Evolutionary conservation across 2,113 vertebrate genomes (phyloP).

Genomic region (Hiodon alosoides): DNA sequence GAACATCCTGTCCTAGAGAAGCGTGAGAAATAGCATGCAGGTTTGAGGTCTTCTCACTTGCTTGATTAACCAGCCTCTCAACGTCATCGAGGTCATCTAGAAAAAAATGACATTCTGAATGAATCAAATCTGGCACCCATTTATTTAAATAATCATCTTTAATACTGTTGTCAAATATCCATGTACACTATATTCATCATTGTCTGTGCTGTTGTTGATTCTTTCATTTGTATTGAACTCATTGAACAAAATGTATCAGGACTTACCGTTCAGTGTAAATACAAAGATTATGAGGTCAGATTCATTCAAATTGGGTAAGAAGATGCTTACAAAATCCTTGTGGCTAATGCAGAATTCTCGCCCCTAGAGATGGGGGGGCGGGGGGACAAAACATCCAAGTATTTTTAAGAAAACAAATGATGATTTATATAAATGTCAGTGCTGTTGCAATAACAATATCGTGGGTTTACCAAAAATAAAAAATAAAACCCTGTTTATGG

Average conservation of each 20-base stretch:
- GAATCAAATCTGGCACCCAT: neutral
- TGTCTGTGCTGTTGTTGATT: too few species aligned
- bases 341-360: slow-evolving; percentile 60
- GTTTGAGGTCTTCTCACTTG: slow-evolving; percentile 54
- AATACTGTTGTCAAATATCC: neutral
- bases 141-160: neutral
- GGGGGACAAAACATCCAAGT: slow-evolving; percentile 3
- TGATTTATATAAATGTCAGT: neutral
- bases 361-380: slow-evolving; percentile 45
- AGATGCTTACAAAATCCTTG: slow-evolving; percentile 55
- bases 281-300: slow-evolving; percentile 64
- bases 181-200: too few species aligned
- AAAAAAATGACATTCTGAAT: neutral
- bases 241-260: neutral
- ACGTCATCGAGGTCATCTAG: slow-evolving; percentile 60
- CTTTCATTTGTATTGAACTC: neutral
- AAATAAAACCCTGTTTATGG: too few species aligned
- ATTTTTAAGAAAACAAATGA: neutral
- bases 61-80: slow-evolving; percentile 44
- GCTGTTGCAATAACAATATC: neutral
- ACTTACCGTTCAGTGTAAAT: slow-evolving; percentile 63
- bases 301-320: slow-evolving; percentile 56
- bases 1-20: slow-evolving; percentile 43
- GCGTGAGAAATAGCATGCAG: slow-evolving; percentile 59
- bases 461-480: slow-evolving; percentile 16